A percentile compares a stretch with the other conserved stretches of the same genome.
These are phyloP conservation scores for Holothuria leucospilota DNA, from an alignment of 53 echinoderm and acorn worm species.

Conservation along the genomic window DNA sequence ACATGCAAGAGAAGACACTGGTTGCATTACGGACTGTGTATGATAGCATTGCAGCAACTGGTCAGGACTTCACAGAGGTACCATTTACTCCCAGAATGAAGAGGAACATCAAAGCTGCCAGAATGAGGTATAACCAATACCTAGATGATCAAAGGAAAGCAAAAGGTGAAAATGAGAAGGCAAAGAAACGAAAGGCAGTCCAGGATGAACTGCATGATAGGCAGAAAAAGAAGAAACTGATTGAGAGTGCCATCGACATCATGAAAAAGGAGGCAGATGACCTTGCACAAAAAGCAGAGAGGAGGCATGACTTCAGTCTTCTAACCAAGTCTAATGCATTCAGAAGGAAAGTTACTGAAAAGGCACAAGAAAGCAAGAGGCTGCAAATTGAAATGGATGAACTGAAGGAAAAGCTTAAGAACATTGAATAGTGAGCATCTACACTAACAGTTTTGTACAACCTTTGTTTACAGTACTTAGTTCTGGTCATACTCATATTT, in stretches of 20 bases:
- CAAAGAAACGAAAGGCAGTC: neutral
- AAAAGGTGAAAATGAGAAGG: no score
- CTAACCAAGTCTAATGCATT: neutral
- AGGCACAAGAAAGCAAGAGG: neutral
- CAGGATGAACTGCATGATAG: constrained; percentile 7
- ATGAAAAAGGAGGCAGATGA: constrained; percentile 4
- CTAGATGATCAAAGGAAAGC: neutral
- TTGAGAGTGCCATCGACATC: constrained; percentile 5
- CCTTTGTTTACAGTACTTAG: no score
- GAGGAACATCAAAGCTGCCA: constrained; percentile 7
- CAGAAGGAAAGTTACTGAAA: no score
- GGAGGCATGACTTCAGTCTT: constrained; percentile 6
- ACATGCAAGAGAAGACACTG: neutral
- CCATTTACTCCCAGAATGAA: constrained; percentile 1
- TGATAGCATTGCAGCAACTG: constrained; percentile 4
- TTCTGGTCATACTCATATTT: no score
- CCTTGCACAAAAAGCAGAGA: neutral
- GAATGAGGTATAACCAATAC: constrained; percentile 4
- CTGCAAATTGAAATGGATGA: neutral
- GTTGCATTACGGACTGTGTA: neutral
- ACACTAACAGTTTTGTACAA: neutral
- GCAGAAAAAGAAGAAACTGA: constrained; percentile 1
- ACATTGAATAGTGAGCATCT: neutral
- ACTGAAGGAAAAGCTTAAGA: constrained; percentile 5
- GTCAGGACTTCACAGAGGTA: constrained; percentile 7